Conservation (phyloP, 2,797 vertebrate genomes). For the Lacerta viridis region DNA sequence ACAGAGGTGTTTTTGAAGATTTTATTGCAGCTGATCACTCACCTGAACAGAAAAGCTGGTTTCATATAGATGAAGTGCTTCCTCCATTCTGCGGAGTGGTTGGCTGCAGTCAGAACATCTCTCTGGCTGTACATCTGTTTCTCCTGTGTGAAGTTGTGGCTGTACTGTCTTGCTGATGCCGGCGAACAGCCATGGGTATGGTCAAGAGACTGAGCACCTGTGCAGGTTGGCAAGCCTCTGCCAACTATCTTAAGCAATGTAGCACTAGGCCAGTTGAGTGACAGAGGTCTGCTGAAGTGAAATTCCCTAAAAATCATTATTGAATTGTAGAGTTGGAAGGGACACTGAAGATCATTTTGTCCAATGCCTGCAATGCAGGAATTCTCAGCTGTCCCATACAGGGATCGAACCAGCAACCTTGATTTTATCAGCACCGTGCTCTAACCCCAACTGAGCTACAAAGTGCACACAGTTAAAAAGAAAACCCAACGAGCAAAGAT, state of each 20-base stretch:
- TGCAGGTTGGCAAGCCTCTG: too few relatives aligned
- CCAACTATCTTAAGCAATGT: not conserved
- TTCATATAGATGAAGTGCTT: not conserved
- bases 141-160: not conserved
- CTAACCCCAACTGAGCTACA: too few relatives aligned
- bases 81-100: not conserved
- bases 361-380: too few relatives aligned
- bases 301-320: not conserved
- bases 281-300: slow-evolving; percentile 23
- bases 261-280: not conserved
- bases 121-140: not conserved
- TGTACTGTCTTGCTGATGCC: not conserved
- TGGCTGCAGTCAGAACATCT: not conserved
- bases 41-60: not conserved
- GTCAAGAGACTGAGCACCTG: not conserved
- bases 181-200: not conserved
- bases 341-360: too few relatives aligned
- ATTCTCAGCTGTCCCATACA: too few relatives aligned
- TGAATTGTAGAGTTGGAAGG: not conserved
- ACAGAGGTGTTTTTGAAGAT: not conserved
- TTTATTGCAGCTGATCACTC: not conserved
- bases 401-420: too few relatives aligned
- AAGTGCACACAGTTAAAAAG: not conserved
- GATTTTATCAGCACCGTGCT: too few relatives aligned
- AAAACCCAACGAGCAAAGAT: not conserved